A percentile compares a stretch with the other conserved stretches of the same genome.
Conservation (phyloP, 2,113 vertebrate genomes). For the Erythrolamprus reginae region DNA sequence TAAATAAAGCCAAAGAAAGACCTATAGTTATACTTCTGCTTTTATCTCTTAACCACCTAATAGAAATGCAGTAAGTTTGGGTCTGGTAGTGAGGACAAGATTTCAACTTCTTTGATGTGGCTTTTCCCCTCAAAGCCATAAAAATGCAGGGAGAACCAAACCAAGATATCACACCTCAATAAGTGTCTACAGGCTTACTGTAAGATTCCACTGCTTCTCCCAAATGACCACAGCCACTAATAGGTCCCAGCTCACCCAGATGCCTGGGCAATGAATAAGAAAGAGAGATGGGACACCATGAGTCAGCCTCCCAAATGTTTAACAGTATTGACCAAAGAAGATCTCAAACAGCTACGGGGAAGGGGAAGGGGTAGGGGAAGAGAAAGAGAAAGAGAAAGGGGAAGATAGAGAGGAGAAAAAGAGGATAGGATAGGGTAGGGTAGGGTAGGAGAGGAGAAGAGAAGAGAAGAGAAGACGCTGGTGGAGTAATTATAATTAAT, state of each 20-base stretch:
- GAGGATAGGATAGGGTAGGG: background rate
- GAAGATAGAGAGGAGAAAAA: background rate
- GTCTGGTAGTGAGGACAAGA: conserved; percentile 33
- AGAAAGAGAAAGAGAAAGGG: too few species aligned
- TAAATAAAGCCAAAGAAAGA: conserved; percentile 47
- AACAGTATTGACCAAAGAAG: conserved; percentile 29
- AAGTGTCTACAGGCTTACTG: conserved; percentile 65
- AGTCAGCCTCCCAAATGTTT: conserved; percentile 47
- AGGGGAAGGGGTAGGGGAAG: background rate
- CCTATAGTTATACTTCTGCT: conserved; percentile 53
- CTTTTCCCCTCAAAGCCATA: conserved; percentile 49
- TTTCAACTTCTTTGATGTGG: conserved; percentile 57
- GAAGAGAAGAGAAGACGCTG: background rate
- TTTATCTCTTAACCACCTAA: conserved; percentile 62
- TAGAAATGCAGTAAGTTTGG: conserved; percentile 59
- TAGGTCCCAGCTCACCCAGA: conserved; percentile 50
- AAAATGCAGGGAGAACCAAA: conserved; percentile 56
- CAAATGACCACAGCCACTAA: conserved; percentile 66
- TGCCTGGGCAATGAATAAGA: conserved; percentile 63
- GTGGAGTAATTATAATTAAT: background rate
- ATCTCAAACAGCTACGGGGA: background rate
- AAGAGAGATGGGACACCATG: conserved; percentile 56
- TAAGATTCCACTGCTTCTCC: conserved; percentile 56
- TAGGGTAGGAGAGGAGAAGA: background rate
- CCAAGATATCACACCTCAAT: conserved; percentile 63